Evolutionary conservation across 1,140 invertebrate species (phyloP).

Genomic region (Scaptomyza montana): DNA sequence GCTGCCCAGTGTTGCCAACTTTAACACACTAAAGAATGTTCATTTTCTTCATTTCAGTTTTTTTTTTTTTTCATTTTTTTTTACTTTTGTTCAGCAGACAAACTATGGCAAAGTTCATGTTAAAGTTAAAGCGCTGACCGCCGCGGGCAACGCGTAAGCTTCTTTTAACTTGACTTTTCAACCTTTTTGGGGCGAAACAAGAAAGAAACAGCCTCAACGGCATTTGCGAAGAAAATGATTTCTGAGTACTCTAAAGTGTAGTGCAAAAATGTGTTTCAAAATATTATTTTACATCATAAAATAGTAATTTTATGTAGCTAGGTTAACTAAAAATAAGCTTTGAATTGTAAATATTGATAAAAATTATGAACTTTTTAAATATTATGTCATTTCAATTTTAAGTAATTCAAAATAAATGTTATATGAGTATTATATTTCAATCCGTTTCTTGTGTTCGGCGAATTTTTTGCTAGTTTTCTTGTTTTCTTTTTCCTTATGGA

Average conservation of each 20-base stretch:
- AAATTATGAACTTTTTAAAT: too few species aligned
- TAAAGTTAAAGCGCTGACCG: conserved; percentile 54
- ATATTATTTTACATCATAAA: too few species aligned
- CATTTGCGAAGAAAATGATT: not conserved
- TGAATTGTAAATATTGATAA: too few species aligned
- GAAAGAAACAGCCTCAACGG: conserved; percentile 3
- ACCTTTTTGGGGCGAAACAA: conserved; percentile 42
- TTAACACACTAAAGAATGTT: conserved; percentile 46
- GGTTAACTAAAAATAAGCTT: too few species aligned
- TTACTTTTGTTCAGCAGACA: conserved; percentile 4
- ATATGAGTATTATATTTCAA: too few species aligned
- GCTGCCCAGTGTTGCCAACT: conserved; percentile 54
- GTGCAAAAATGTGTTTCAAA: too few species aligned
- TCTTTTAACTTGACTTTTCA: conserved; percentile 62
- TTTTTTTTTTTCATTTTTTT: not conserved
- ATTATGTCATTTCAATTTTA: too few species aligned
- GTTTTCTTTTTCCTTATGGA: too few species aligned
- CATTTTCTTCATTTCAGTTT: conserved; percentile 6
- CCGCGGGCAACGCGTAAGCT: conserved; percentile 42
- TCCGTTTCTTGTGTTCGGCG: too few species aligned
- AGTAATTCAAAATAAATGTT: too few species aligned
- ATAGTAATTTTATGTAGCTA: too few species aligned
- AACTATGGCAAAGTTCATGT: conserved; percentile 65
- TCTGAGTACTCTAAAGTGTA: not conserved
- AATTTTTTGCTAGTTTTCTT: too few species aligned